Base-by-base conservation (phyloP, 2,797 vertebrate species). In the Nyctalus aviator region DNA sequence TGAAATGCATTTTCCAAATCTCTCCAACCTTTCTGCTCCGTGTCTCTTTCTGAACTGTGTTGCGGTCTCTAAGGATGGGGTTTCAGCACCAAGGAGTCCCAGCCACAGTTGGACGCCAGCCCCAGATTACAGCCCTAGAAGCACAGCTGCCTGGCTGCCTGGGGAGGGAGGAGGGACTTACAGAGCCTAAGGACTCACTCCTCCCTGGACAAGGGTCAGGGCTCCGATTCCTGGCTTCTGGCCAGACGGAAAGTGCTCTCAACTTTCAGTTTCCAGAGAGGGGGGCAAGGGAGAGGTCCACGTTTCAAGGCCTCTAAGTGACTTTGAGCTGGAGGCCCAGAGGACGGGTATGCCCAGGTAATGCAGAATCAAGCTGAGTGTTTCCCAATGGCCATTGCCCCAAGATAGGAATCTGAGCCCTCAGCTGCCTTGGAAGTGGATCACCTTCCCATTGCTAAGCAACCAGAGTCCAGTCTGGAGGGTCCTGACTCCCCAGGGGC, bases 111-210 rank as follows among this genome's bases (percentile, higher is more conserved):
- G 35, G 64, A 64, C 2, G 2, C 27, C 48, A 68, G 37, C 32
- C 64, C 50, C 25, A 17, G 69, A 37, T 15, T 44, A 35, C 76
- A 71, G 35, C 14, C 25, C 82, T 12, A 32, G 8, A 0, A 6
- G 44, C 0, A 44, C 6, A 21, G 71, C 76, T 62, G 66, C 32
- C 46, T 1, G 8, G 30, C 50, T 41, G 62, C 7, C 7, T 1
- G 3, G 23, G 25, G 68, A 1, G 0, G 1, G 5, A 0, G 62
- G 1, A 48, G 2, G 35, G 13, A 0, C 0, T 7, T 35, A 14
- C 6, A 4, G 10, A 3, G 17, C 41, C 53, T 30, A 7, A 46
- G 75, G 25, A 75, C 18, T 23, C 0, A 15, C 68, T 75, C 57
- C 53, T 53, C 78, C 30, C 4, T 2, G 9, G 37, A 25, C 72